Conservation (phyloP, 2,888 invertebrate species). For the Erebia palarica region DNA sequence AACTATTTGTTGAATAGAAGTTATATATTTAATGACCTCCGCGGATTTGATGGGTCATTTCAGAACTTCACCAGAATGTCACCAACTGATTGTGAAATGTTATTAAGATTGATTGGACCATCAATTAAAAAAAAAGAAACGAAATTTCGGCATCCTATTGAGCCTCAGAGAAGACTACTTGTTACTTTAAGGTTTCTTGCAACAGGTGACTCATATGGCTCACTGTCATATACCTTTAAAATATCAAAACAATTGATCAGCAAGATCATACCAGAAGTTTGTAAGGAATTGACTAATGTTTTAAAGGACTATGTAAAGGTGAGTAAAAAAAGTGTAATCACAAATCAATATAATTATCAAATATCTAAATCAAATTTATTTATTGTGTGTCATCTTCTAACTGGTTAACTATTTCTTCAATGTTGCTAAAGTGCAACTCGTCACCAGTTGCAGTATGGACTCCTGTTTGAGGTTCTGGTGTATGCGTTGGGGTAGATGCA, state of each 20-base stretch:
- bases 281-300: neutral
- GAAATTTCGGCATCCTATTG: neutral
- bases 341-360: neutral
- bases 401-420: constrained; percentile 4
- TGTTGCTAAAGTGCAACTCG: constrained; percentile 4
- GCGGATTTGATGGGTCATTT: constrained; percentile 40
- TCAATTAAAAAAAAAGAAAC: constrained; percentile 35
- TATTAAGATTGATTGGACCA: constrained; percentile 43
- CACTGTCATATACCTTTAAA: constrained; percentile 43
- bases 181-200: constrained; percentile 41
- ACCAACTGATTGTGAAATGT: constrained; percentile 45
- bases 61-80: constrained; percentile 44
- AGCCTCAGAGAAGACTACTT: constrained; percentile 32
- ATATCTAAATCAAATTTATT: neutral
- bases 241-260: constrained; percentile 44
- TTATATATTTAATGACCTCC: neutral
- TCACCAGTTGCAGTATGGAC: constrained; percentile 4
- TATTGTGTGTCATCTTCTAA: constrained; percentile 2
- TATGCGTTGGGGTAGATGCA: constrained; percentile 4
- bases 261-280: constrained; percentile 23
- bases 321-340: constrained; percentile 3
- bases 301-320: neutral
- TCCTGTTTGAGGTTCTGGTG: constrained; percentile 4
- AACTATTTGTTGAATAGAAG: constrained; percentile 2
- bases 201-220: constrained; percentile 41